These are phyloP conservation scores for Miniopterus natalensis DNA, from an alignment of 2,113 vertebrate genomes.

Conservation along the genomic window DNA sequence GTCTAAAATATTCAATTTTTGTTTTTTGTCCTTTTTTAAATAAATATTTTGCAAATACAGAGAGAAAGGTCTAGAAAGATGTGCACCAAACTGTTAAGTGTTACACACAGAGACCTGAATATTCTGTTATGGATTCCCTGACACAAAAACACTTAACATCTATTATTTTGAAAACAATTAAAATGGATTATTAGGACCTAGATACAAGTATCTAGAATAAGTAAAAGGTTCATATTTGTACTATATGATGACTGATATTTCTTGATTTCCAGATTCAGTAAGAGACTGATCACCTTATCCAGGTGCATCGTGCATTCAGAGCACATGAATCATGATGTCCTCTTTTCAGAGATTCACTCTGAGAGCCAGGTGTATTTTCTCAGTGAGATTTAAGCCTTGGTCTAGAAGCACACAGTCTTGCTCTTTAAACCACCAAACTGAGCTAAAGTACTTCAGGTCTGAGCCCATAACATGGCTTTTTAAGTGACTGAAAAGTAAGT, in stretches of 20 bases:
- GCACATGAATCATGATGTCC: background rate
- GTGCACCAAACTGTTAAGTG: background rate
- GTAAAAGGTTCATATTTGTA: background rate
- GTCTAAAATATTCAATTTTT: slow-evolving; percentile 24
- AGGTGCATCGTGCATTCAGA: background rate
- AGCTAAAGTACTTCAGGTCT: background rate
- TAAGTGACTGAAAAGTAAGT: background rate
- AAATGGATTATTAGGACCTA: slow-evolving; percentile 46
- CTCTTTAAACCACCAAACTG: background rate
- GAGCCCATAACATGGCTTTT: background rate
- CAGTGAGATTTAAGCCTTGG: background rate
- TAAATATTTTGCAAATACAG: background rate
- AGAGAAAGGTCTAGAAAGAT: slow-evolving; percentile 22
- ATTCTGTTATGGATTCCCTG: background rate
- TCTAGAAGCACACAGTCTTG: background rate
- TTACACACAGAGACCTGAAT: background rate
- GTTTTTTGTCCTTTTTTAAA: background rate
- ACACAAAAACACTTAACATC: background rate
- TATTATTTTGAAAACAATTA: slow-evolving; percentile 48
- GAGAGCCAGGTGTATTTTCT: background rate
- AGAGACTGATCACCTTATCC: background rate
- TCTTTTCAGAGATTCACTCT: slow-evolving; percentile 19
- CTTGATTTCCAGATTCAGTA: background rate
- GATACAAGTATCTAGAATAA: background rate
- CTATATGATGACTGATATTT: background rate